A percentile compares a stretch with the other conserved stretches of the same genome.
phyloP scores from a whole-genome alignment of 2,113 vertebrate genomes.

The Otus sunia region DNA sequence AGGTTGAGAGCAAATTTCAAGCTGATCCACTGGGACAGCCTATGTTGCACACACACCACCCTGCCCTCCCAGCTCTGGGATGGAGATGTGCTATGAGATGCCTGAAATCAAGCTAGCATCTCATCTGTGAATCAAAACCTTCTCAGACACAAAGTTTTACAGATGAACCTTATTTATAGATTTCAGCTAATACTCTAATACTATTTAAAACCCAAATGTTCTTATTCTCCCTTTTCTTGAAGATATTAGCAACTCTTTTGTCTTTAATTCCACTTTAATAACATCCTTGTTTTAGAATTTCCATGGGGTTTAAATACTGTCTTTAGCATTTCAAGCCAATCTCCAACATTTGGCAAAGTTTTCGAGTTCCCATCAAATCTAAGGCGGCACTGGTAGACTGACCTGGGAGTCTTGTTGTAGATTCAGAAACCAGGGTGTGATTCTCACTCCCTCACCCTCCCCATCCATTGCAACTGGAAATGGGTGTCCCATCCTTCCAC shows the following conservation, averaged over 20 bases:
- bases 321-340: neutral
- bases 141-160: neutral
- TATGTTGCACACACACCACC: neutral
- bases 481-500: fast-evolving
- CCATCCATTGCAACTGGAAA: neutral
- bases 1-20: neutral
- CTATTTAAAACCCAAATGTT: conserved; percentile 23
- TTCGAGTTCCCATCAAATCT: neutral
- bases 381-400: neutral
- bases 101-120: neutral
- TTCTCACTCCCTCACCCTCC: neutral
- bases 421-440: neutral
- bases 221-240: conserved; percentile 44
- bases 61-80: neutral
- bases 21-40: neutral
- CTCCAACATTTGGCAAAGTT: conserved; percentile 35
- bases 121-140: neutral
- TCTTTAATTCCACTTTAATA: conserved; percentile 48
- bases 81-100: fast-evolving
- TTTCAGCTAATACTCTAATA: conserved; percentile 40
- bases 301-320: conserved; percentile 42
- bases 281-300: conserved; percentile 47
- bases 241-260: conserved; percentile 30
- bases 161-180: conserved; percentile 20
- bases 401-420: neutral